Conservation (phyloP, 2,888 invertebrate genomes). For the Synanthedon vespiformis region DNA sequence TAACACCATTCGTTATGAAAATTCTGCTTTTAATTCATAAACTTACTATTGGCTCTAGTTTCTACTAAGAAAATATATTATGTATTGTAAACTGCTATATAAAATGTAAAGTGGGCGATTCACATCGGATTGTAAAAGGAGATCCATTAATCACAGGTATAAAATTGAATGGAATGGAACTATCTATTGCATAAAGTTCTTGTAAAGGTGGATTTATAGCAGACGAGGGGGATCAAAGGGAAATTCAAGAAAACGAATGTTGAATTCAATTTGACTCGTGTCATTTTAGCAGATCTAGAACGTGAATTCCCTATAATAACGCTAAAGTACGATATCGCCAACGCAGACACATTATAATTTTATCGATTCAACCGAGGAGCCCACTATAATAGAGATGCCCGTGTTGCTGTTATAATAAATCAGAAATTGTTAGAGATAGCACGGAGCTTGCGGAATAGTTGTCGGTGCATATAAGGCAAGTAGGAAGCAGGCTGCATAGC, state of each 20-base stretch:
- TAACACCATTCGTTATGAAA: no score
- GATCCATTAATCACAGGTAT: slow-evolving; percentile 17
- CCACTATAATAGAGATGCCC: slow-evolving; percentile 10
- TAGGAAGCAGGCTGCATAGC: slow-evolving; percentile 40
- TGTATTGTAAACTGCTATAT: slow-evolving; percentile 11
- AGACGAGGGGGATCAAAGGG: slow-evolving; percentile 12
- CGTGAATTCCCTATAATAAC: slow-evolving; percentile 12
- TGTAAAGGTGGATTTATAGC: slow-evolving; percentile 22
- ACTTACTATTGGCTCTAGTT: background rate
- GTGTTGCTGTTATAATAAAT: slow-evolving; percentile 14
- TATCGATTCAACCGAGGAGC: slow-evolving; percentile 9
- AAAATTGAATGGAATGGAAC: slow-evolving; percentile 21
- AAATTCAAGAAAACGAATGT: slow-evolving; percentile 11
- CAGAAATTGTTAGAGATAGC: slow-evolving; percentile 11
- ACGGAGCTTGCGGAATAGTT: slow-evolving; percentile 22
- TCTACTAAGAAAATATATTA: slow-evolving; percentile 2
- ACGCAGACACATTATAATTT: slow-evolving; percentile 17
- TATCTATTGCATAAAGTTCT: slow-evolving; percentile 13
- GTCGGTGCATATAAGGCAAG: slow-evolving; percentile 50
- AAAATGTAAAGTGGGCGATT: slow-evolving; percentile 14
- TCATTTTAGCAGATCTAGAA: slow-evolving; percentile 8
- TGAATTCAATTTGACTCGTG: slow-evolving; percentile 7
- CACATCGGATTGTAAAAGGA: slow-evolving; percentile 12
- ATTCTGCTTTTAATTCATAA: no score
- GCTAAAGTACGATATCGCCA: slow-evolving; percentile 13